A percentile compares a stretch with the other conserved stretches of the same genome.
Conservation (phyloP, 2,888 invertebrate genomes). For the Sphaeridia pumilis region DNA sequence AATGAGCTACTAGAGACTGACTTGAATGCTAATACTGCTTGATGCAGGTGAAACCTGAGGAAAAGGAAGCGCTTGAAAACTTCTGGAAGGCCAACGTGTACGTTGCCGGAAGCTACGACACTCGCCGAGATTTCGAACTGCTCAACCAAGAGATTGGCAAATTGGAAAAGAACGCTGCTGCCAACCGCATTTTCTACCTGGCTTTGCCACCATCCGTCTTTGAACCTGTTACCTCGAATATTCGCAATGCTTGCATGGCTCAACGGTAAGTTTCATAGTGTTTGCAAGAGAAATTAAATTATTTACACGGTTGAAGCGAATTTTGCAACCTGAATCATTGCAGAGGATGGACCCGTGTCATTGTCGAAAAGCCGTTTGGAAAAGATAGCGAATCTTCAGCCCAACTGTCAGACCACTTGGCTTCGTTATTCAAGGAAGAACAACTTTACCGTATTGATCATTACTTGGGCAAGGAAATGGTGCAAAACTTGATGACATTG, state of each 20-base stretch:
- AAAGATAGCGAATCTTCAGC: slow-evolving; percentile 75
- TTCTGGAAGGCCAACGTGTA: slow-evolving; percentile 83
- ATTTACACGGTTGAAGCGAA: neutral
- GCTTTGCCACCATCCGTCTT: slow-evolving; percentile 95
- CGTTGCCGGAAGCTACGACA: slow-evolving; percentile 73
- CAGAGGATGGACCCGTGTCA: slow-evolving; percentile 85
- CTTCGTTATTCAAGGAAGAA: slow-evolving; percentile 77
- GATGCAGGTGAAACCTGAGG: slow-evolving; percentile 51
- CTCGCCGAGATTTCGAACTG: slow-evolving; percentile 62
- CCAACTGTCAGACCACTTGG: slow-evolving; percentile 71
- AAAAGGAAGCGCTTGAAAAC: slow-evolving; percentile 60
- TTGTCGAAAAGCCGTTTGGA: slow-evolving; percentile 98
- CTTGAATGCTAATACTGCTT: too few species aligned
- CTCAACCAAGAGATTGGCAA: slow-evolving; percentile 62
- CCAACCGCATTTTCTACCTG: slow-evolving; percentile 89
- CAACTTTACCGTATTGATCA: slow-evolving; percentile 97
- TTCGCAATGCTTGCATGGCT: slow-evolving; percentile 71
- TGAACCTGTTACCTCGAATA: slow-evolving; percentile 71
- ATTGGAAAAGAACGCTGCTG: slow-evolving; percentile 53
- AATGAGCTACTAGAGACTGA: too few species aligned
- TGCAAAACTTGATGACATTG: slow-evolving; percentile 95
- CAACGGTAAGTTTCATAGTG: slow-evolving; percentile 59
- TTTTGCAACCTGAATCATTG: slow-evolving; percentile 32
- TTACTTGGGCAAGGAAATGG: slow-evolving; percentile 99
- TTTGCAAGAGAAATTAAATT: too few species aligned